Percentiles rank a stretch among this genome's conserved stretches.
Evolutionary conservation across 2,797 vertebrate species (phyloP).

Genomic region (Potorous gilbertii): DNA sequence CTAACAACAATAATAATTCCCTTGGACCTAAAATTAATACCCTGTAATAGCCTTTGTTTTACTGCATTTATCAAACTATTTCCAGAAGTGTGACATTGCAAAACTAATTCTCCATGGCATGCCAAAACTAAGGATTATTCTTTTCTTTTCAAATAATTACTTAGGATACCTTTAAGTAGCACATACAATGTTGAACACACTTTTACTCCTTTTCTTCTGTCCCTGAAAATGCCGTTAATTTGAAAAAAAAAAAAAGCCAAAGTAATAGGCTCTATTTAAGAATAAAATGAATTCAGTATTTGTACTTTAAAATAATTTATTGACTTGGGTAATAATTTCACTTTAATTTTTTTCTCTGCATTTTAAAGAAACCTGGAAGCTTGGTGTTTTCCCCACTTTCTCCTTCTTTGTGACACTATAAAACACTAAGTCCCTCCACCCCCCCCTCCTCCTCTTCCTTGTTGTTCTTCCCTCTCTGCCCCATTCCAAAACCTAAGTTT

Average conservation of each 20-base stretch:
- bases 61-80: slow-evolving; percentile 31
- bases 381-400: not conserved
- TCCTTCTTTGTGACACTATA: not conserved
- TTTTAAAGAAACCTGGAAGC: slow-evolving; percentile 52
- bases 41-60: not conserved
- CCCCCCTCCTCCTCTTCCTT: slow-evolving; percentile 19
- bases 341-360: slow-evolving; percentile 67
- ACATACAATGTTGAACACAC: slow-evolving; percentile 29
- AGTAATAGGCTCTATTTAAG: slow-evolving; percentile 61
- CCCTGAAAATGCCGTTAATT: slow-evolving; percentile 54
- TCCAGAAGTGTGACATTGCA: slow-evolving; percentile 48
- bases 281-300: slow-evolving; percentile 66
- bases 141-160: slow-evolving; percentile 55
- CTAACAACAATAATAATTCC: slow-evolving; percentile 40
- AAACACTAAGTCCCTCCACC: slow-evolving; percentile 27
- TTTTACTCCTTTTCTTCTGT: slow-evolving; percentile 64
- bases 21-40: slow-evolving; percentile 20
- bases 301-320: slow-evolving; percentile 65
- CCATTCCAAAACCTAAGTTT: not conserved
- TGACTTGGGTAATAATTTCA: slow-evolving; percentile 75
- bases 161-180: slow-evolving; percentile 41
- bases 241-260: slow-evolving; percentile 57
- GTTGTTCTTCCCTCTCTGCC: slow-evolving; percentile 12
- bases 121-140: slow-evolving; percentile 12
- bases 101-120: slow-evolving; percentile 33